Evolutionary conservation across 2,888 invertebrate genomes (phyloP).

Genomic region (Drosophila maculinotata): DNA sequence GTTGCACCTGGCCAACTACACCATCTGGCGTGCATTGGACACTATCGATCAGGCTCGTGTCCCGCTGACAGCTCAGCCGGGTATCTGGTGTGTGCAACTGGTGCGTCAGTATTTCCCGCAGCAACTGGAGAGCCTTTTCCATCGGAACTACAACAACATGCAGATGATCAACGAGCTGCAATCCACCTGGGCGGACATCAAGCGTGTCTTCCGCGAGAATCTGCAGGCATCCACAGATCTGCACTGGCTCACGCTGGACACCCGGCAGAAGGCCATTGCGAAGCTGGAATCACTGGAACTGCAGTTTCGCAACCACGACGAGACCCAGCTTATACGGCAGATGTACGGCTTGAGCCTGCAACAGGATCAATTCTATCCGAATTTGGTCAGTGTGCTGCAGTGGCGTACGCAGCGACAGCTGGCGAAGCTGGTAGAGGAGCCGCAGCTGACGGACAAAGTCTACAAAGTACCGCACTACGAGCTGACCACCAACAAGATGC

Average conservation of each 20-base stretch:
- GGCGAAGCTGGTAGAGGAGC: constrained; percentile 65
- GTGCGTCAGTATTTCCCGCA: constrained; percentile 77
- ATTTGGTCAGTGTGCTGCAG: constrained; percentile 72
- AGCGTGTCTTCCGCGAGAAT: constrained; percentile 75
- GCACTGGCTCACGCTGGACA: constrained; percentile 73
- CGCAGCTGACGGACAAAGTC: constrained; percentile 57
- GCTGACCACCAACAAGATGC: constrained; percentile 73
- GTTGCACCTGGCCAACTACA: constrained; percentile 82
- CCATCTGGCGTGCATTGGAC: constrained; percentile 83
- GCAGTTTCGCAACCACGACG: constrained; percentile 68
- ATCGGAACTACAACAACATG: constrained; percentile 79
- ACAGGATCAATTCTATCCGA: constrained; percentile 69
- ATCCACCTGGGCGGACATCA: constrained; percentile 81
- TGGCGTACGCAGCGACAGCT: constrained; percentile 71
- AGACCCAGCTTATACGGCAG: constrained; percentile 58
- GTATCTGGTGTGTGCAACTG: constrained; percentile 77
- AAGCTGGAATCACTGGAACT: constrained; percentile 77
- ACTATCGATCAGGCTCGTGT: constrained; percentile 72
- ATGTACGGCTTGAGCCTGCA: constrained; percentile 61
- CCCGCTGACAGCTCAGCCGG: constrained; percentile 50
- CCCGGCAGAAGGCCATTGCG: constrained; percentile 72
- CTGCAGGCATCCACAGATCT: constrained; percentile 73
- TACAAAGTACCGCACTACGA: constrained; percentile 76
- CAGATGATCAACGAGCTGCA: constrained; percentile 81
- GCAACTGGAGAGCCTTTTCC: constrained; percentile 81